phyloP scores from a whole-genome alignment of 2,113 vertebrate genomes.

The Casuarius casuarius region DNA sequence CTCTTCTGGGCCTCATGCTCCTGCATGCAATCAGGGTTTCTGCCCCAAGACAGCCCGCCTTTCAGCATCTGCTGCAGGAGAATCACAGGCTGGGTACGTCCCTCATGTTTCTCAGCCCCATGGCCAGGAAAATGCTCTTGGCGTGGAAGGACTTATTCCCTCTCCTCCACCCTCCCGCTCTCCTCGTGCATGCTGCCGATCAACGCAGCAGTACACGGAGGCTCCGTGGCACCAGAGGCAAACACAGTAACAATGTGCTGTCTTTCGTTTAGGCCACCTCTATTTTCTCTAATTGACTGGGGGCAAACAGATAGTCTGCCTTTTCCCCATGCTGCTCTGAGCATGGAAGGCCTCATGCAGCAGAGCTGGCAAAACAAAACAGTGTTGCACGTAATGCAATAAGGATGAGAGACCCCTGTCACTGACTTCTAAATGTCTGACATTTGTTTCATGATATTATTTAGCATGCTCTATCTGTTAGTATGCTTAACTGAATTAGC shows the following conservation, averaged over 20 bases:
- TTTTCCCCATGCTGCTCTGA: neutral
- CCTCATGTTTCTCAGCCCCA: fast-evolving
- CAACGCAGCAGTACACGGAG: fast-evolving
- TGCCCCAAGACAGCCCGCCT: neutral
- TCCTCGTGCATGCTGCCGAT: neutral
- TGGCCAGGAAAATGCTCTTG: neutral
- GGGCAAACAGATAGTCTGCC: neutral
- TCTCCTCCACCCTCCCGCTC: neutral
- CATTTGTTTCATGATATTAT: neutral
- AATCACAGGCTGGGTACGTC: fast-evolving
- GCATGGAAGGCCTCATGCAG: neutral
- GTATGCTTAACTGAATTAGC: neutral
- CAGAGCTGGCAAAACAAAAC: neutral
- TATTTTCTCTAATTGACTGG: neutral
- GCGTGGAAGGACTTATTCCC: neutral
- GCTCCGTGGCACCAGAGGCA: fast-evolving
- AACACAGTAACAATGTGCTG: neutral
- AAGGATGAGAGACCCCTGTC: neutral
- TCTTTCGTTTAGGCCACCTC: neutral
- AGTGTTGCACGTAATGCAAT: neutral
- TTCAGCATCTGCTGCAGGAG: neutral
- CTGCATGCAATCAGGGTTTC: neutral
- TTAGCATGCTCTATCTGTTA: neutral
- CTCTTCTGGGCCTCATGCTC: neutral
- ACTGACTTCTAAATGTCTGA: neutral